Evolutionary conservation across 2,797 vertebrate genomes (phyloP).

Genomic region (Ctenosaura bakeri): DNA sequence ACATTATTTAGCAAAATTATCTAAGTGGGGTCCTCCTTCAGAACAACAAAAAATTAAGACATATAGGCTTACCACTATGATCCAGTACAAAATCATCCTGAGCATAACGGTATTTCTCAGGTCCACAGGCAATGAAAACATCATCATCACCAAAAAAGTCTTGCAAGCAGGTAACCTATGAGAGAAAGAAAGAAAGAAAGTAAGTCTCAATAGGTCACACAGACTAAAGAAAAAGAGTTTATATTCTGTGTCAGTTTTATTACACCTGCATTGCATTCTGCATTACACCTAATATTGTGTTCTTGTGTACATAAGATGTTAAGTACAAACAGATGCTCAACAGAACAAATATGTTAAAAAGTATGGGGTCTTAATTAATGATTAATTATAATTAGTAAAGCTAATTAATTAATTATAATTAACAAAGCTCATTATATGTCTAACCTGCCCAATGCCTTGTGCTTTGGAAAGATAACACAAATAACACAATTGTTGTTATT

Average conservation of each 20-base stretch:
- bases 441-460: background rate
- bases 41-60: constrained; percentile 48
- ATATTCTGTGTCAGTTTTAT: background rate
- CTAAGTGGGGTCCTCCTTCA: background rate
- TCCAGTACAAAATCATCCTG: constrained; percentile 98
- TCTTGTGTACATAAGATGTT: background rate
- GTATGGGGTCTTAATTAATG: too few species aligned
- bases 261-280: background rate
- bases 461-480: too few species aligned
- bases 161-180: constrained; percentile 94
- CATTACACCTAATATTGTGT: background rate
- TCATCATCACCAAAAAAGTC: constrained; percentile 98
- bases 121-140: constrained; percentile 96
- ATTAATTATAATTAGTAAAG: too few species aligned
- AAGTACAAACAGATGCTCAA: background rate
- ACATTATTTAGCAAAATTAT: background rate
- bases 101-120: constrained; percentile 95
- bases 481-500: too few species aligned
- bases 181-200: constrained; percentile 42
- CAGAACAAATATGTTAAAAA: too few species aligned
- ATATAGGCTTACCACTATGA: constrained; percentile 91
- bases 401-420: too few species aligned
- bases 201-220: background rate
- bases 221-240: background rate
- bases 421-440: background rate